Base-by-base conservation (phyloP, 2,888 invertebrate genomes). In the Cyclophora punctaria region DNA sequence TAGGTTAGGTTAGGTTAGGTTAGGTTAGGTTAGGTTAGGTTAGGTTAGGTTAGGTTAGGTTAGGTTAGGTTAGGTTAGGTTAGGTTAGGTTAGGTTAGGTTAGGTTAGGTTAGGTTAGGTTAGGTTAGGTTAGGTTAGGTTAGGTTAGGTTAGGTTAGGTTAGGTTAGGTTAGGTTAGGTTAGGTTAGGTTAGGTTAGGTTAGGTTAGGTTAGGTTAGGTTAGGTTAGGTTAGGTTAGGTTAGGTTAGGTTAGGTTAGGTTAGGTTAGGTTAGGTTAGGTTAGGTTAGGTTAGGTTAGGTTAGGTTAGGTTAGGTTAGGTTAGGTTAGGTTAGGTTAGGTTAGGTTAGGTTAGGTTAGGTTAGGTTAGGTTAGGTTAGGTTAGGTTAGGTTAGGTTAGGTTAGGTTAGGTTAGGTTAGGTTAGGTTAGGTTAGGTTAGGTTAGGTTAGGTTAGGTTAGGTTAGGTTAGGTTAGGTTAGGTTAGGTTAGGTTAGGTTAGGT, bases 31-130 rank as follows among this genome's bases (percentile, higher is more conserved):
- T 57, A 57, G 59, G 57, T 59, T 57, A 57, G 59, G 57, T 59
- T 57, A 57, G 57, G 57, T 59, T 57, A 57, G 59, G 56, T 59
- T 57, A 57, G 59, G 56, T 59, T 57, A 55, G 59, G 57, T 58
- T 56, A 56, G 58, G 56, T 58, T 56, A 58, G 58, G 58, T 58
- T 57, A 57, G 59, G 59, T 57, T 59, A 59, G 59, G 59, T 59
- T 59, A 59, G 59, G 59, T 59, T 59, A 59, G 59, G 59, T 59
- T 59, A 59, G 59, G 59, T 59, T 59, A 57, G 59, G 58, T 59
- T 59, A 59, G 56, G 56, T 59, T 56, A 55, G 58, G 58, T 58
- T 58, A 58, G 57, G 57, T 58, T 57, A 57, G 57, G 58, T 57
- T 57, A 55, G 54, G 54, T 57, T 57, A 53, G 57, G 55, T 58